These are phyloP conservation scores for Styela plicata DNA, from an alignment of 23 tunicate genomes.

Conservation along the genomic window DNA sequence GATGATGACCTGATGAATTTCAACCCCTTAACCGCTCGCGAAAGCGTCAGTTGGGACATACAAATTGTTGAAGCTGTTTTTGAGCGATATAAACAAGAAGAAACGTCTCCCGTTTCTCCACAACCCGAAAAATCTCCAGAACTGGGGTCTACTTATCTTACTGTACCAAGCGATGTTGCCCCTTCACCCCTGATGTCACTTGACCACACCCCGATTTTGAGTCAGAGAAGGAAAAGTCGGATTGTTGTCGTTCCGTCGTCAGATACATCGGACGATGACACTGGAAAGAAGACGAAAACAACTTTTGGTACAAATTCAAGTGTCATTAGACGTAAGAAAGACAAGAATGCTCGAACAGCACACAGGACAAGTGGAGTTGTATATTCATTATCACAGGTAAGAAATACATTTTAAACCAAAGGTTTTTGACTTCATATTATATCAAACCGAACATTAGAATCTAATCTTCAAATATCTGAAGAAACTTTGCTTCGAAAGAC, in stretches of 20 bases:
- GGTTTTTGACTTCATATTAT: too few species aligned
- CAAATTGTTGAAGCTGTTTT: slow-evolving; percentile 81
- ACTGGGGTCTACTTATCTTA: slow-evolving; percentile 6
- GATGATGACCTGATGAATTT: slow-evolving; percentile 55
- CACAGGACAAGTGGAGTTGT: slow-evolving; percentile 27
- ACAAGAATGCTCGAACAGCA: not conserved
- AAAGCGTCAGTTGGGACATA: slow-evolving; percentile 85
- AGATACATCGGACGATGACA: slow-evolving; percentile 7
- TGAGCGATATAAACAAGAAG: slow-evolving; percentile 52
- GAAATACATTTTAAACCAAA: too few species aligned
- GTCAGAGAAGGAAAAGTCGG: slow-evolving; percentile 15
- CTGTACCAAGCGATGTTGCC: slow-evolving; percentile 17
- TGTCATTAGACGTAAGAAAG: not conserved
- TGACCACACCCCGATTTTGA: slow-evolving; percentile 17
- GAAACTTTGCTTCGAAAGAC: too few species aligned
- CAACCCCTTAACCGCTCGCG: slow-evolving; percentile 41
- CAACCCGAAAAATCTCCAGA: not conserved
- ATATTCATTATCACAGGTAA: slow-evolving; percentile 21
- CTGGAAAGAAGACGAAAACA: not conserved
- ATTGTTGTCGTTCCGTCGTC: slow-evolving; percentile 26
- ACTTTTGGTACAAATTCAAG: not conserved
- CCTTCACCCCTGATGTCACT: slow-evolving; percentile 21
- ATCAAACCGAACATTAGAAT: too few species aligned
- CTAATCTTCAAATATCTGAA: too few species aligned
- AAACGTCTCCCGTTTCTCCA: slow-evolving; percentile 13